Evolutionary conservation across 2,797 vertebrate species (phyloP), one percentile per base, ranked within the genome.

Genomic region (Microctenopoma steveboyesi): DNA sequence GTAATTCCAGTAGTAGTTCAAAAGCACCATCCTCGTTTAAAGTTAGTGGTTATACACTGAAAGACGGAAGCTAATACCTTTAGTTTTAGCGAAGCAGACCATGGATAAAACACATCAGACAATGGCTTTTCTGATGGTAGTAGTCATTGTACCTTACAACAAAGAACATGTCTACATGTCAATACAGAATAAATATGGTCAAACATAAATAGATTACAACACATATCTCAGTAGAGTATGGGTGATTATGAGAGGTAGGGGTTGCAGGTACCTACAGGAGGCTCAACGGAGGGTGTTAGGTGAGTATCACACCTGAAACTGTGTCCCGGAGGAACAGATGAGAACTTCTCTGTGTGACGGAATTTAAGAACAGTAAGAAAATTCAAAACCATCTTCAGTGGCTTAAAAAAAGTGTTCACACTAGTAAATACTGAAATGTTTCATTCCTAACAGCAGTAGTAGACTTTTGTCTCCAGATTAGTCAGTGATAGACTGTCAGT

Each of bases 181-280:
- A 86, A 83, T 87, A 90, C 73, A 86, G 88, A 94, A 95, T 95
- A 95, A 94, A 95, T 95, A 95, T 83, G 76, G 78, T 91, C 85
- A 82, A 89, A 92, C 83, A 91, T 92, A 93, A 92, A 93, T 90
- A 92, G 85, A 77, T 84, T 83, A 86, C 27, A 76, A 91, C 84
- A 86, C 84, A 88, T 82, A 76, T 87, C 77, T 91, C 84, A 85
- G 84, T 66, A 83, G 92, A 89, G 84, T 77, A 87, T 74, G 87
- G 81, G 86, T 86, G 88, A 72, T 82, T 82, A 81, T 88, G 72
- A 94, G 93, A 96, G 94, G 94, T 92, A 95, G 92, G 89, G 80
- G 84, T 89, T 87, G 72, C 88, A 79, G 74, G 72, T 69, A 87
- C 85, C 84, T 79, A 77, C 76, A 66, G 37, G 43, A 85, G 81